Percentiles rank a stretch among this genome's conserved stretches.
phyloP scores from a whole-genome alignment of 2,797 vertebrate species.

The Mormyrus hasselquistii region DNA sequence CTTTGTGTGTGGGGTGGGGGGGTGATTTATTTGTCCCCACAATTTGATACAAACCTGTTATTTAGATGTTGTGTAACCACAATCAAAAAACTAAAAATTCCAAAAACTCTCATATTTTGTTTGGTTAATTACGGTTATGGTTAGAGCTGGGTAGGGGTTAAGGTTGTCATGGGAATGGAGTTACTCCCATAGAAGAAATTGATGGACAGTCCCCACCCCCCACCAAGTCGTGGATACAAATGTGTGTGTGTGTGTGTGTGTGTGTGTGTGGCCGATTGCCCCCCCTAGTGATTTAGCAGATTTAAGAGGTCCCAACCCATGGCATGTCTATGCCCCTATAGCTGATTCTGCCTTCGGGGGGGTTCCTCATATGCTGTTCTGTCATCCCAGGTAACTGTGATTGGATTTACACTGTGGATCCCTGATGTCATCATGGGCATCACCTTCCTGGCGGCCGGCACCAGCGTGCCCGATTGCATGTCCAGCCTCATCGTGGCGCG shows the following conservation, averaged over 20 bases:
- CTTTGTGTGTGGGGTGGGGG: background rate
- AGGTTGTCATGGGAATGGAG: background rate
- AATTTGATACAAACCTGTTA: background rate
- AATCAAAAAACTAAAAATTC: background rate
- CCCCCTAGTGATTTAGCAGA: background rate
- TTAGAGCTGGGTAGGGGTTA: background rate
- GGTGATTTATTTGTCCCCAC: background rate
- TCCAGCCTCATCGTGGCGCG: conserved; percentile 92
- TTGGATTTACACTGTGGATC: conserved; percentile 89
- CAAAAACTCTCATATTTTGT: background rate
- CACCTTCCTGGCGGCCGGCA: conserved; percentile 92
- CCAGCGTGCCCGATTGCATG: conserved; percentile 96
- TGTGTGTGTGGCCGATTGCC: background rate
- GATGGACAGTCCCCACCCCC: background rate
- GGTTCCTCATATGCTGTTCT: background rate
- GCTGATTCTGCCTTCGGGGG: background rate
- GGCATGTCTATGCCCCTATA: background rate
- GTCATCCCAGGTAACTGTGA: conserved; percentile 78
- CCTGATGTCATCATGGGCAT: conserved; percentile 98
- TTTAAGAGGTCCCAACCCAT: background rate
- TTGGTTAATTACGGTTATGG: background rate
- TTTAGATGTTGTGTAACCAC: background rate
- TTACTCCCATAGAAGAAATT: background rate
- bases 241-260: background rate
- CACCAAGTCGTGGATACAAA: background rate